phyloP scores from a whole-genome alignment of 2,113 vertebrate species.

The Callopanchax toddi region DNA sequence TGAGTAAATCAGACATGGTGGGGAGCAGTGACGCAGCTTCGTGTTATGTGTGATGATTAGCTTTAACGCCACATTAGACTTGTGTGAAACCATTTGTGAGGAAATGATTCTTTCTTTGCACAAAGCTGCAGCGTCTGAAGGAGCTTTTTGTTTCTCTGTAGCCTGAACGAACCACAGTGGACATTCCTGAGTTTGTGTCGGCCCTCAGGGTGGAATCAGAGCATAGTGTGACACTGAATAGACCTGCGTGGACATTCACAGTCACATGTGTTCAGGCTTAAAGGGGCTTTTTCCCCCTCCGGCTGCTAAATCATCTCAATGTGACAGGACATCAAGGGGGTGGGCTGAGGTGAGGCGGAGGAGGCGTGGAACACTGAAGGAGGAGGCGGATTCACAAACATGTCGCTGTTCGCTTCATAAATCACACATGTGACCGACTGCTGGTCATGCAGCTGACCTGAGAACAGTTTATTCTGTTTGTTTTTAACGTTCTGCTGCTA shows the following conservation, averaged over 20 bases:
- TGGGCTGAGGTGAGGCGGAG: background rate
- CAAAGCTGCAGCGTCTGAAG: background rate
- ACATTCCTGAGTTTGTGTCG: constrained; percentile 4
- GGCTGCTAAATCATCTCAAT: background rate
- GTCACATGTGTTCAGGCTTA: constrained; percentile 19
- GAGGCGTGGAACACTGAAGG: background rate
- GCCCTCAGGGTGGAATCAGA: background rate
- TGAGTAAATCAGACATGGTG: background rate
- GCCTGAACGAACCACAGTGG: background rate
- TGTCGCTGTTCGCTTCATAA: background rate
- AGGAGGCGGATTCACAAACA: background rate
- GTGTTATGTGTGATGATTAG: background rate
- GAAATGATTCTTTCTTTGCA: background rate
- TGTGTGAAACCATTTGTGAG: background rate
- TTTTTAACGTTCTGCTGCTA: too few relatives aligned
- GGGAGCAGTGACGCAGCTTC: too few relatives aligned
- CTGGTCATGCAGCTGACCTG: background rate
- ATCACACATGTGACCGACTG: constrained; percentile 9
- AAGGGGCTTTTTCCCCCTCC: background rate
- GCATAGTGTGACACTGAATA: background rate
- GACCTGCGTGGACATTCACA: constrained; percentile 3
- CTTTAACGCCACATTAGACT: constrained; percentile 1
- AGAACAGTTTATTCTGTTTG: background rate
- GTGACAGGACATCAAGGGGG: constrained; percentile 3
- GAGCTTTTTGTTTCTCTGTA: background rate